Evolutionary conservation across 1,140 invertebrate species (phyloP).

Genomic region (Drosophila mauritiana): DNA sequence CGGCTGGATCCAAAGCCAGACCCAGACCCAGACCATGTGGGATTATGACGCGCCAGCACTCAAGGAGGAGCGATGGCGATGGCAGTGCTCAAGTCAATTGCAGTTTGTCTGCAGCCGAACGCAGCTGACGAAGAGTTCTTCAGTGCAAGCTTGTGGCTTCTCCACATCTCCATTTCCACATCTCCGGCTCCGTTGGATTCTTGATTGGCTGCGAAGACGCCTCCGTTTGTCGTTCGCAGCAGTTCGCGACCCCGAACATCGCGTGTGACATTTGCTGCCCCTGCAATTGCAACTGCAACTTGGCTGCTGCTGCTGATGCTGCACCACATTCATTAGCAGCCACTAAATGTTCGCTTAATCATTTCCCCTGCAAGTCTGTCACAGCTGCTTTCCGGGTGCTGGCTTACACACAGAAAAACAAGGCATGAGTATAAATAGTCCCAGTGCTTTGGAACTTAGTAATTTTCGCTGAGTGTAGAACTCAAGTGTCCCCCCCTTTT

Average conservation of each 20-base stretch:
- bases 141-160: slow-evolving; percentile 12
- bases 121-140: slow-evolving; percentile 42
- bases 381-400: slow-evolving; percentile 54
- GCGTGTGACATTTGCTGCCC: slow-evolving; percentile 76
- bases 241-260: slow-evolving; percentile 73
- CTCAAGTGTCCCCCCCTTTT: slow-evolving; percentile 39
- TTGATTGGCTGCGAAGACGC: slow-evolving; percentile 66
- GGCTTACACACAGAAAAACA: slow-evolving; percentile 12
- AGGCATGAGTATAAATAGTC: no score
- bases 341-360: slow-evolving; percentile 81
- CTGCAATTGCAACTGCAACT: slow-evolving; percentile 36
- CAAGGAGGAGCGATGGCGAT: slow-evolving; percentile 35
- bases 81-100: slow-evolving; percentile 59
- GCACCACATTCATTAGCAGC: slow-evolving; percentile 82
- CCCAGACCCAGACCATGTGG: slow-evolving; percentile 75
- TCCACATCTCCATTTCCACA: slow-evolving; percentile 14
- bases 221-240: slow-evolving; percentile 52
- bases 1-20: slow-evolving; percentile 38
- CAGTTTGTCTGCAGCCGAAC: slow-evolving; percentile 25
- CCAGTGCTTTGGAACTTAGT: background rate
- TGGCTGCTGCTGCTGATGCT: slow-evolving; percentile 37
- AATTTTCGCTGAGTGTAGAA: slow-evolving; percentile 21
- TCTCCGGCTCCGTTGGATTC: slow-evolving; percentile 24
- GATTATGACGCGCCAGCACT: slow-evolving; percentile 75
- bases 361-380: slow-evolving; percentile 50